These are phyloP conservation scores for Semnornis frantzii DNA, from an alignment of 2,113 vertebrate genomes.

Conservation along the genomic window DNA sequence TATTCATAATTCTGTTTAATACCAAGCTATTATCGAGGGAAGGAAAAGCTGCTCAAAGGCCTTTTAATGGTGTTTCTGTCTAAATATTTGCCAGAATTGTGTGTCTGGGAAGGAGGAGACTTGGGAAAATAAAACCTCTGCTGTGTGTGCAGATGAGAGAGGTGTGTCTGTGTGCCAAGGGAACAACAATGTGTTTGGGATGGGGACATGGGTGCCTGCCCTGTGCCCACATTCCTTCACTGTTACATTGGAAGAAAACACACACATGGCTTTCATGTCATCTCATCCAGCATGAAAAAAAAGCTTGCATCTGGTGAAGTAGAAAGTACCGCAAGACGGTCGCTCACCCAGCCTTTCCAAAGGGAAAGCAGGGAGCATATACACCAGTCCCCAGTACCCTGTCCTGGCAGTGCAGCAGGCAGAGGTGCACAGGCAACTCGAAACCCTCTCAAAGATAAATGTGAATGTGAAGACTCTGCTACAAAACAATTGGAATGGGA, in stretches of 20 bases:
- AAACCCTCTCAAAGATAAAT: neutral
- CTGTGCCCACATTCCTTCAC: neutral
- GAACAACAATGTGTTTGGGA: neutral
- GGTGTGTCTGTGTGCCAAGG: neutral
- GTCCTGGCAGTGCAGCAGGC: neutral
- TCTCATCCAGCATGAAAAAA: neutral
- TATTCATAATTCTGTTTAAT: constrained; percentile 71
- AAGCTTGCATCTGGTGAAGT: neutral
- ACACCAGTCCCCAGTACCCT: neutral
- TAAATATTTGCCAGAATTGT: constrained; percentile 75
- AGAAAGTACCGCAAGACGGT: constrained; percentile 11
- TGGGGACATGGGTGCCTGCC: accelerated
- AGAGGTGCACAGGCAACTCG: neutral
- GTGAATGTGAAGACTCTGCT: neutral
- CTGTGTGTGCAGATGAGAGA: neutral
- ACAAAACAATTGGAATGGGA: neutral
- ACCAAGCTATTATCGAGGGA: constrained; percentile 59
- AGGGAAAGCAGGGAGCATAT: neutral
- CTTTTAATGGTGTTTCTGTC: constrained; percentile 70
- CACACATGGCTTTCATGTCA: neutral
- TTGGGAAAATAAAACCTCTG: constrained; percentile 13
- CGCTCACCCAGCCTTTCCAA: neutral
- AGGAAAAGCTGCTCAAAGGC: constrained; percentile 61
- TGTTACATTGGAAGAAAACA: constrained; percentile 1
- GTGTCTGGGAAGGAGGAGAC: constrained; percentile 40